Percentiles rank a stretch among this genome's conserved stretches.
Conservation (phyloP, 1,140 invertebrate species). For the Drosophila ercepeae region DNA sequence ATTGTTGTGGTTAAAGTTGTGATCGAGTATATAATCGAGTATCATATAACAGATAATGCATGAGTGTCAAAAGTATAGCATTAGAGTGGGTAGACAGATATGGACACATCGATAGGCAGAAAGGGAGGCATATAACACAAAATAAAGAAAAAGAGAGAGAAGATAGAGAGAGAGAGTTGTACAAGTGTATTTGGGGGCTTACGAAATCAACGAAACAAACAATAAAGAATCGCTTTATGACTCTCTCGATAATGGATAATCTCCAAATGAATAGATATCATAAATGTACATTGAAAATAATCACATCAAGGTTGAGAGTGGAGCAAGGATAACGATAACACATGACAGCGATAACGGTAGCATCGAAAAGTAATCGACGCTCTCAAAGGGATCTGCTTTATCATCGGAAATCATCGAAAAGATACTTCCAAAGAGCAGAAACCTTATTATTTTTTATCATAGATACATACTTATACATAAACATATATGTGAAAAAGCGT, state of each 20-base stretch:
- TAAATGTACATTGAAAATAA: conserved; percentile 18
- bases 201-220: conserved; percentile 15
- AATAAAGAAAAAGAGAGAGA: conserved; percentile 26
- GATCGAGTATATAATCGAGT: conserved; percentile 64
- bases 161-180: conserved; percentile 26
- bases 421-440: neutral
- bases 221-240: neutral
- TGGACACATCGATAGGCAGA: conserved; percentile 41
- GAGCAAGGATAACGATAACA: conserved; percentile 31
- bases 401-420: neutral
- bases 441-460: conserved; percentile 6
- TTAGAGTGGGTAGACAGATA: conserved; percentile 40
- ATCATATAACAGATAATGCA: conserved; percentile 70
- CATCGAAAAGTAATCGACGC: neutral
- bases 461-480: neutral
- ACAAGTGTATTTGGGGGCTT: conserved; percentile 23
- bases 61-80: conserved; percentile 65
- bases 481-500: conserved; percentile 5
- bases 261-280: conserved; percentile 4
- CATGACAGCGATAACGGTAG: conserved; percentile 19
- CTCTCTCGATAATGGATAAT: neutral
- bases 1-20: conserved; percentile 64
- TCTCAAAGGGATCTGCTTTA: conserved; percentile 2
- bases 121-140: conserved; percentile 24
- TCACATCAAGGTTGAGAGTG: conserved; percentile 27